Conservation (phyloP, 2,888 invertebrate genomes). For the Dicroscelio sp. region DNA sequence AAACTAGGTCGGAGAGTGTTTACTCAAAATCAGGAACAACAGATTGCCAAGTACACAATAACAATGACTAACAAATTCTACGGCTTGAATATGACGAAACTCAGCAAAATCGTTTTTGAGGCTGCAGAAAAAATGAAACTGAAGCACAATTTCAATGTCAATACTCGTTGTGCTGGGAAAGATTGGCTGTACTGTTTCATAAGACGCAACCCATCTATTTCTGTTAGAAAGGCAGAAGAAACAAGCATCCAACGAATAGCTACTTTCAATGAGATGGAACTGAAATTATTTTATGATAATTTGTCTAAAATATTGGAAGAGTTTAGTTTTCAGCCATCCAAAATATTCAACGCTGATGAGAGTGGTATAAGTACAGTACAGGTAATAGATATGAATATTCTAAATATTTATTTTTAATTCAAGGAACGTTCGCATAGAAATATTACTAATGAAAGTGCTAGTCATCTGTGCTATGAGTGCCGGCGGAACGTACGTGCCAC, state of each 20-base stretch:
- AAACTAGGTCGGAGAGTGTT: too few relatives aligned
- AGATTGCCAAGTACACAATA: too few relatives aligned
- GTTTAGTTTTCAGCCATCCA: background rate
- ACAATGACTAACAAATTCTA: conserved; percentile 83
- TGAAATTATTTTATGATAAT: background rate
- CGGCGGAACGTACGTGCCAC: conserved; percentile 89
- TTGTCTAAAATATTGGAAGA: background rate
- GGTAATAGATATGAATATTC: background rate
- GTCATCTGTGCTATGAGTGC: conserved; percentile 91
- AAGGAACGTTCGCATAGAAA: background rate
- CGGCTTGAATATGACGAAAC: conserved; percentile 81
- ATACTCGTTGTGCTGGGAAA: conserved; percentile 83
- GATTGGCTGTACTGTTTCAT: conserved; percentile 86
- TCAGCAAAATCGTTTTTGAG: conserved; percentile 82
- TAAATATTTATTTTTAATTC: background rate
- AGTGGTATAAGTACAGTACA: conserved; percentile 3
- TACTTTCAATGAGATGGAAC: background rate
- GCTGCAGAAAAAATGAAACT: conserved; percentile 83
- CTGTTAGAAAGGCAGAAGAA: conserved; percentile 86
- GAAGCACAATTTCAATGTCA: conserved; percentile 84
- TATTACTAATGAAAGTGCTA: conserved; percentile 73
- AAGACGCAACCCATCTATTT: conserved; percentile 80
- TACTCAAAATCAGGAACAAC: too few relatives aligned
- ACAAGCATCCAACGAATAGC: conserved; percentile 86
- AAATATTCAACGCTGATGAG: background rate